Percentiles rank a stretch among this genome's conserved stretches.
Conservation (phyloP, 2,888 invertebrate genomes). For the Torymus texanus region DNA sequence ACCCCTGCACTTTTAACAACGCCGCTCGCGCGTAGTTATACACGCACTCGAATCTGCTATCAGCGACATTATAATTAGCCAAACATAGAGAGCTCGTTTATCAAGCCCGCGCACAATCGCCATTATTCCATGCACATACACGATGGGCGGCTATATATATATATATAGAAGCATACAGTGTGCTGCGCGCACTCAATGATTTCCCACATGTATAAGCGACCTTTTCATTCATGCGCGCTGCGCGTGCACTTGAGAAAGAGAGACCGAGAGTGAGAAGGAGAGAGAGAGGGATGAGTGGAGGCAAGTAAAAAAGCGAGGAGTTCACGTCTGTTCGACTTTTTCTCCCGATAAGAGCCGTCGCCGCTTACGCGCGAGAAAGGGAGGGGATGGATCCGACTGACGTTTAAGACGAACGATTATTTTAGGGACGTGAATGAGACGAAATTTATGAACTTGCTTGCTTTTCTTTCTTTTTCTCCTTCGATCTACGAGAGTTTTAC, state of each 20-base stretch:
- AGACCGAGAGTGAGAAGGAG: too few relatives aligned
- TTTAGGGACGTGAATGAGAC: background rate
- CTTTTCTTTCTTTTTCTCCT: background rate
- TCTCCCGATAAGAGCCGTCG: conserved; percentile 8
- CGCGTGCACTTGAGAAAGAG: too few relatives aligned
- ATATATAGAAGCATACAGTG: background rate
- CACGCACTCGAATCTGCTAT: background rate
- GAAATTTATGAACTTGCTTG: conserved; percentile 9
- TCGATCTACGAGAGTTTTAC: background rate
- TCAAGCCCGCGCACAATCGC: background rate
- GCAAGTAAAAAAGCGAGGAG: conserved; percentile 1
- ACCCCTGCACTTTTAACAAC: too few relatives aligned
- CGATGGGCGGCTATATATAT: too few relatives aligned
- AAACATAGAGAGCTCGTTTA: background rate
- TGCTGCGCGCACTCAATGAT: conserved; percentile 5
- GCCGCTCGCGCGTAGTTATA: too few relatives aligned
- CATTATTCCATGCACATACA: background rate
- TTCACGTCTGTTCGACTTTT: conserved; percentile 32
- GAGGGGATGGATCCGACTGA: background rate
- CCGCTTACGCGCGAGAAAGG: background rate
- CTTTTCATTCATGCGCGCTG: conserved; percentile 42
- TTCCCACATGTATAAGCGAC: conserved; percentile 36
- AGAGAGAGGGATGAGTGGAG: background rate
- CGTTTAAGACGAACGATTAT: conserved; percentile 26
- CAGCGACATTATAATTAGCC: conserved; percentile 16